These are phyloP conservation scores for Halesus radiatus DNA, from an alignment of 1,140 invertebrate genomes.

Conservation along the genomic window DNA sequence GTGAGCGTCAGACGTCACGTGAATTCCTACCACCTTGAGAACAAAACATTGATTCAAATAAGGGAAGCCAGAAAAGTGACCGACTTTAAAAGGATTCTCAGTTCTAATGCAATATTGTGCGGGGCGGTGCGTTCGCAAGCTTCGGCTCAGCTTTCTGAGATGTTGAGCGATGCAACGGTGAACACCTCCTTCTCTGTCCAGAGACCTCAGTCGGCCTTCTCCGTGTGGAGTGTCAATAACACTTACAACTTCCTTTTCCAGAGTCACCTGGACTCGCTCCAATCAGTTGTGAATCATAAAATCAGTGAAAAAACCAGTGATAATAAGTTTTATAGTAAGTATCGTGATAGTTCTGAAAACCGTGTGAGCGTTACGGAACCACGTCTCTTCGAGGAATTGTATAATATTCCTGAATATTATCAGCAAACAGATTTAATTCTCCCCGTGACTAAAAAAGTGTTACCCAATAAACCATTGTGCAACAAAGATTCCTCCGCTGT, in stretches of 20 bases:
- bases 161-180: conserved; percentile 44
- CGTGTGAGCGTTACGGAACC: conserved; percentile 59
- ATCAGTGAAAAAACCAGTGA: neutral
- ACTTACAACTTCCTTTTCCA: conserved; percentile 66
- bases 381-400: conserved; percentile 65
- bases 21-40: conserved; percentile 66
- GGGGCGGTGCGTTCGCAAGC: conserved; percentile 60
- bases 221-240: conserved; percentile 64
- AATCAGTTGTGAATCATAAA: conserved; percentile 23
- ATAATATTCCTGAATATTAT: conserved; percentile 66
- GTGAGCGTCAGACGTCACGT: conserved; percentile 64
- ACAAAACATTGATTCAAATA: conserved; percentile 68
- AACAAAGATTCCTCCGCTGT: neutral
- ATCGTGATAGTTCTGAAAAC: neutral
- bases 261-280: conserved; percentile 65
- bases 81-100: conserved; percentile 72
- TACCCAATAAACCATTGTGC: neutral
- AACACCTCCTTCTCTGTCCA: conserved; percentile 1
- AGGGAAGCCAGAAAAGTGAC: conserved; percentile 70
- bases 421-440: conserved; percentile 53
- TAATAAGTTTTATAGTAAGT: conserved; percentile 2
- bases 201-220: conserved; percentile 65
- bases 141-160: conserved; percentile 46
- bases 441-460: neutral
- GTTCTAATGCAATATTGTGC: conserved; percentile 69